phyloP scores from a whole-genome alignment of 2,888 invertebrate species.

The Tachystola acroxantha region DNA sequence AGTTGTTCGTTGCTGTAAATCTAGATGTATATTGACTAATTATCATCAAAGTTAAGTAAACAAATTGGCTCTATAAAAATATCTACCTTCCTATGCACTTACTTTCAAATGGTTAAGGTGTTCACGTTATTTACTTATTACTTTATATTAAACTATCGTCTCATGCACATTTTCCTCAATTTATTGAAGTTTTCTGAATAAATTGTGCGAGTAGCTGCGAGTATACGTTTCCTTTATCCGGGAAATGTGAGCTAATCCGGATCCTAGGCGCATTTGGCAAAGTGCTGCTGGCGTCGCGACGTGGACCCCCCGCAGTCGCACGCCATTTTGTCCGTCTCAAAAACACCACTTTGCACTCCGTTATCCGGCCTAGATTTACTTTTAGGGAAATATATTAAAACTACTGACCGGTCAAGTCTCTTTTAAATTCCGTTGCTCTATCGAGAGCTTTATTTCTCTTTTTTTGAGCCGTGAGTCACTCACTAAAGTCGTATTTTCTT shows the following conservation, averaged over 20 bases:
- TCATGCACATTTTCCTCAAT: not conserved
- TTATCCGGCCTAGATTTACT: conserved; percentile 27
- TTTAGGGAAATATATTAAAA: not conserved
- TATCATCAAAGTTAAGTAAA: no score
- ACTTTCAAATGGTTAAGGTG: no score
- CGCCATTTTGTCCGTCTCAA: conserved; percentile 51
- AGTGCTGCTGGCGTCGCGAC: conserved; percentile 45
- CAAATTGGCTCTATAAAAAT: no score
- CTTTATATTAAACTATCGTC: no score
- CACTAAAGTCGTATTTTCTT: no score
- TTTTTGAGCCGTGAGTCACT: no score
- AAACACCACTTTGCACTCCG: conserved; percentile 67
- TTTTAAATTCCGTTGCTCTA: no score
- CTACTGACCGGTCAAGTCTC: not conserved
- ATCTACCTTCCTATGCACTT: no score
- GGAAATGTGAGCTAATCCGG: conserved; percentile 57
- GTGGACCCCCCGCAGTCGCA: conserved; percentile 39
- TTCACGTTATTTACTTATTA: no score
- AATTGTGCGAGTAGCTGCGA: conserved; percentile 15
- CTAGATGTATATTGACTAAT: no score
- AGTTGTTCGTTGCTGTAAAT: no score
- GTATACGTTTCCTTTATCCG: conserved; percentile 38
- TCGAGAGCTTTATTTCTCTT: no score
- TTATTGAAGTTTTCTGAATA: not conserved
- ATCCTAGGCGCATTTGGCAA: conserved; percentile 60